Evolutionary conservation across 2,888 invertebrate species (phyloP), one percentile per base, ranked within the genome.

Genomic region (Gastracanthus pulcherrimus): DNA sequence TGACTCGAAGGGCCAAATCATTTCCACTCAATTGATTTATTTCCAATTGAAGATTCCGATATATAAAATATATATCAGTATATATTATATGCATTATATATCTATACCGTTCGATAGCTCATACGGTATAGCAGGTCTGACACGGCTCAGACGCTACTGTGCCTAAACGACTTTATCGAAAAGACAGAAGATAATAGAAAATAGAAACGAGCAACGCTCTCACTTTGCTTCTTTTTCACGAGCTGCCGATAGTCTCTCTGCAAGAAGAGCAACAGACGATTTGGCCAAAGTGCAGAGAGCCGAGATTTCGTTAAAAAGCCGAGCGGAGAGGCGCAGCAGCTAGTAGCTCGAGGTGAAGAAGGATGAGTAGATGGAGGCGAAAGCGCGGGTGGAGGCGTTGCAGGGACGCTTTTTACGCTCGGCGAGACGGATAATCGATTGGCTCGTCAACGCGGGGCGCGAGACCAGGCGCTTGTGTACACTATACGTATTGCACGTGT

Each of bases 391-490:
- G 74, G 83, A 83, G 83, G 84, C 83, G 83, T 80, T 64, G 83
- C 83, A 72, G 76, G 80, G 82, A 62, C 26, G 83, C 81, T 82
- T 84, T 88, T 90, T 85, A 87, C 86, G 89, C 90, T 90, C 82
- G 85, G 82, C 84, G 88, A 84, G 88, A 89, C 84, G 86, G 88
- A 90, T 90, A 90, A 90, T 90, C 87, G 90, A 90, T 90, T 89
- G 88, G 86, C 84, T 84, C 85, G n/a, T n/a, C n/a, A n/a, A n/a
- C n/a, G n/a, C 85, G 84, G 29, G 36, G 51, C 55, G 38, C 66
- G 31, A 13, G 67, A 72, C 11, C 6, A 31, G 19, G 31, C n/a
- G n/a, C n/a, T n/a, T n/a, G n/a, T n/a, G n/a, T 5, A 4, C 23
- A 5, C 16, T 11, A 13, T 29, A 29, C 16, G 16, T 29, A 29